These are phyloP conservation scores for Isoperla grammatica DNA, from an alignment of 2,888 invertebrate species.

Conservation along the genomic window DNA sequence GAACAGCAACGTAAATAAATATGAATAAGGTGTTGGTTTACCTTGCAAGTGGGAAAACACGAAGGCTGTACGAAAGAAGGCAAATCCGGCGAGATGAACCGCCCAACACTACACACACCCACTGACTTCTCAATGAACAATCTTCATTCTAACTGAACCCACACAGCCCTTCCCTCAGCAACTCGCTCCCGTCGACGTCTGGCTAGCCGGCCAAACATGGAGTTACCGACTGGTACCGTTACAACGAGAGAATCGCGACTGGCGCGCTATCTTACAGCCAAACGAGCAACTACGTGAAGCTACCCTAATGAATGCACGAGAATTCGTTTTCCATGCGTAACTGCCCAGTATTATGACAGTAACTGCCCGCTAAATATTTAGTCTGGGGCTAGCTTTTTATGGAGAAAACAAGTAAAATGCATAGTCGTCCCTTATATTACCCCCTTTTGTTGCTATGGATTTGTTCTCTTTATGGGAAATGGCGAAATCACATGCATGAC, in stretches of 20 bases:
- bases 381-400: too few species aligned
- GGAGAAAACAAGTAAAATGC: too few species aligned
- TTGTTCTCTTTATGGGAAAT: too few species aligned
- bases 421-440: too few species aligned
- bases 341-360: too few species aligned
- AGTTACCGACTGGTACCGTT: not conserved
- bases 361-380: too few species aligned
- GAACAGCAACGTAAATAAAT: not conserved
- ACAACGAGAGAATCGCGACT: not conserved
- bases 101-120: slow-evolving; percentile 11
- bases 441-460: too few species aligned
- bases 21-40: not conserved
- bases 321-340: too few species aligned
- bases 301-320: not conserved
- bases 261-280: not conserved
- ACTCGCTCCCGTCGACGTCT: not conserved
- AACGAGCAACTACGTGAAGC: not conserved
- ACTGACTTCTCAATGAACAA: slow-evolving; percentile 14
- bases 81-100: slow-evolving; percentile 19
- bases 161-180: slow-evolving; percentile 16
- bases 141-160: slow-evolving; percentile 17
- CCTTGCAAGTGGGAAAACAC: slow-evolving; percentile 19
- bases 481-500: too few species aligned
- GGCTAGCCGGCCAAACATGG: not conserved
- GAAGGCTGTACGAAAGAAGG: not conserved